Base-by-base conservation (phyloP, 1,140 invertebrate genomes). In the Paraescarpia echinospica region DNA sequence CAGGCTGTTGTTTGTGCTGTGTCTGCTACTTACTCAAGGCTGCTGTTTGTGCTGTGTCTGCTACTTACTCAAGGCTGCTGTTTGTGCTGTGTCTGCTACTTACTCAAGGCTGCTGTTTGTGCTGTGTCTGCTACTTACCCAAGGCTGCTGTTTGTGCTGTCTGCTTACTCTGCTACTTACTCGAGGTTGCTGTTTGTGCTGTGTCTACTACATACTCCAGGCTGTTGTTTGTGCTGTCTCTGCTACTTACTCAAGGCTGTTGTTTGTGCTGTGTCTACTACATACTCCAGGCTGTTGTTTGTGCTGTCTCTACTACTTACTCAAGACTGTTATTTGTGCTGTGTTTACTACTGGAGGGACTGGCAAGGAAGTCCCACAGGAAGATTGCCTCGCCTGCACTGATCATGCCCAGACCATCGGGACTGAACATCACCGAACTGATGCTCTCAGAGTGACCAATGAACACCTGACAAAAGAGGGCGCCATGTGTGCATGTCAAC, bases 391-490 rank as follows among this genome's bases (percentile, higher is more conserved):
- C 96, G 35, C 96, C 96, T 41, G 95, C 94, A 93, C 94, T 95
- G 89, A 96, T 93, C 8, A 96, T 90, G 88, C 93, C 93, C 22
- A 94, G 93, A 35, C 94, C 93, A 93, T 96, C 95, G 18, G 95
- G 94, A 12, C 95, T 95, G 92, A 96, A 95, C 9, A 95, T 90
- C 18, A 96, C 94, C 89, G 94, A 94, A 35, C 94, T 94, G 22
- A 96, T 94, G 93, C 94, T 93, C 91, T 95, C 95, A 34, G 95
- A 95, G 92, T 96, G 96, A 51, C 96, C 96, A 90, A 96, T 96
- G 93, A 96, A 96, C 88, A 96, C 95, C 96, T 96, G 94, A 77
- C 34, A 89, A 77, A 6, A 77, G 59, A 77, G 59, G 59, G 59
- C 59, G 0, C 12, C 59, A 77, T 2, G 59, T 18, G 59, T 77